These are phyloP conservation scores for Brachionus rubens DNA, from an alignment of 1,140 invertebrate species.

Conservation along the genomic window DNA sequence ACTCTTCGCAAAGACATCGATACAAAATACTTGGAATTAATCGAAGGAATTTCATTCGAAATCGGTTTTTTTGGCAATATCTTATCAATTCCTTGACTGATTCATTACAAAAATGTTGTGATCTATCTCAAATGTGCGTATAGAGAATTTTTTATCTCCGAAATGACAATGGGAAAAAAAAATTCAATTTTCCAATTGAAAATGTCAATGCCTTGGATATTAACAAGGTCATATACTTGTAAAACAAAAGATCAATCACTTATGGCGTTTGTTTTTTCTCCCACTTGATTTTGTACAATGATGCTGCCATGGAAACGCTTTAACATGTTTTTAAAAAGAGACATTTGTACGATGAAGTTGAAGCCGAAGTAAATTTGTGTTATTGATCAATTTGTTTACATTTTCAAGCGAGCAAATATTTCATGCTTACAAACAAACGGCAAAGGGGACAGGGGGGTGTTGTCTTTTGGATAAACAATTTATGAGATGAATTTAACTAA, in stretches of 20 bases:
- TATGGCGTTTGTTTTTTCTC: conserved; percentile 98
- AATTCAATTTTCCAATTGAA: conserved; percentile 99
- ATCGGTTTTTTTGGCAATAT: conserved; percentile 95
- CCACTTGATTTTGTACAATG: conserved; percentile 97
- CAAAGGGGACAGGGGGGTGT: too few species aligned
- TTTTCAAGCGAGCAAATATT: conserved; percentile 96
- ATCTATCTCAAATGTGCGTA: conserved; percentile 98
- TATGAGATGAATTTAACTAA: conserved; percentile 44
- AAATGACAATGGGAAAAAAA: conserved; percentile 99
- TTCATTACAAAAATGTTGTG: conserved; percentile 88
- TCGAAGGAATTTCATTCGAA: conserved; percentile 91
- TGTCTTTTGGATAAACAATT: conserved; percentile 1
- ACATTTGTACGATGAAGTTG: conserved; percentile 97
- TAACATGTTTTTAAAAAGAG: conserved; percentile 95
- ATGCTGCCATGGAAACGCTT: conserved; percentile 91
- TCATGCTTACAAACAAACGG: conserved; percentile 94
- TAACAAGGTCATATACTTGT: conserved; percentile 95
- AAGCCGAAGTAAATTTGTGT: conserved; percentile 96
- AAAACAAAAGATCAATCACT: conserved; percentile 95
- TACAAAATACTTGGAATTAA: conserved; percentile 80
- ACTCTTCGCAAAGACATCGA: conserved; percentile 94
- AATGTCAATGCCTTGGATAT: conserved; percentile 99
- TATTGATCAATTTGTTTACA: conserved; percentile 99
- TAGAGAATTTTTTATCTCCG: conserved; percentile 95
- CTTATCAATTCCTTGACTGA: conserved; percentile 86